Percentiles rank a stretch among this genome's conserved stretches.
phyloP scores from a whole-genome alignment of 1,140 invertebrate genomes.

The Drosophila sp. region DNA sequence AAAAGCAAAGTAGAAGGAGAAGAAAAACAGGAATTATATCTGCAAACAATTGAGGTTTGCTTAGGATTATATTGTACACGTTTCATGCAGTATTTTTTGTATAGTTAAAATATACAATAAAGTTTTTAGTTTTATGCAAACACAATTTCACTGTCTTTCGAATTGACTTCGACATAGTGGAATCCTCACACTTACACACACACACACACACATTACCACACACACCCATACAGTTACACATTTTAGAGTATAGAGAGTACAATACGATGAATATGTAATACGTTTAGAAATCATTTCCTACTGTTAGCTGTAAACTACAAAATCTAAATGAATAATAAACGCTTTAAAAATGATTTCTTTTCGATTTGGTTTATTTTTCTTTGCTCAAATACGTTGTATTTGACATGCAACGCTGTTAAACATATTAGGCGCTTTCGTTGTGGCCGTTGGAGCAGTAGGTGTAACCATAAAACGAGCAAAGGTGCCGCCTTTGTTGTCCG shows the following conservation, averaged over 20 bases:
- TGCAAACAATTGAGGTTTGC: constrained; percentile 30
- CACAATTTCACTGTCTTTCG: constrained; percentile 37
- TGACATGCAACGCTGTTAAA: constrained; percentile 78
- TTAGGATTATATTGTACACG: constrained; percentile 60
- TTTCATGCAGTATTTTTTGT: constrained; percentile 81
- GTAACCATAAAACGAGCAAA: constrained; percentile 85
- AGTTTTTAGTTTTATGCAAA: constrained; percentile 63
- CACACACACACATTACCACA: constrained; percentile 19
- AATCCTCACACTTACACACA: background rate
- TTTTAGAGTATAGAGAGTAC: constrained; percentile 59
- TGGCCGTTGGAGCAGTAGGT: constrained; percentile 58
- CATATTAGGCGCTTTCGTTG: constrained; percentile 57
- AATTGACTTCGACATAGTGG: constrained; percentile 65
- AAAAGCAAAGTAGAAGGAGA: constrained; percentile 10
- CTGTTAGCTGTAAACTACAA: constrained; percentile 79
- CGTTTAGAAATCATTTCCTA: constrained; percentile 81
- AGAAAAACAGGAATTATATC: constrained; percentile 52
- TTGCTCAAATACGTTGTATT: constrained; percentile 58
- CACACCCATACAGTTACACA: constrained; percentile 27
- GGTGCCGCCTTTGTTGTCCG: constrained; percentile 88
- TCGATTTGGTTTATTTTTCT: constrained; percentile 7
- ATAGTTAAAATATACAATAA: constrained; percentile 79
- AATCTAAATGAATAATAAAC: constrained; percentile 79
- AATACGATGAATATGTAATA: constrained; percentile 64
- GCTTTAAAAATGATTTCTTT: constrained; percentile 69